Evolutionary conservation across 1,140 invertebrate genomes (phyloP), one percentile per base, ranked within the genome.

Genomic region (Bicyclus anynana): DNA sequence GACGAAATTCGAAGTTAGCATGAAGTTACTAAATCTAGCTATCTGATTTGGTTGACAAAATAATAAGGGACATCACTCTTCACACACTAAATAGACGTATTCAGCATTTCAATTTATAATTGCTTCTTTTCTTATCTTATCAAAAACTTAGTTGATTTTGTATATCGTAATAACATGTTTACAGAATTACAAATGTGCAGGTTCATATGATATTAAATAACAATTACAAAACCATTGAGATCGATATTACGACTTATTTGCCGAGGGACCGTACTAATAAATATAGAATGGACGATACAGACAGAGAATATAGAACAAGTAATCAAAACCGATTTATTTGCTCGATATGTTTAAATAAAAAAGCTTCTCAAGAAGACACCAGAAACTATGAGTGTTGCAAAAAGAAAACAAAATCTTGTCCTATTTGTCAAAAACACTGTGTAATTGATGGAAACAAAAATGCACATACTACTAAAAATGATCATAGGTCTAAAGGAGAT

Each of bases 341-440:
- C 55, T 77, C 75, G 9, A 70, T 80, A 7, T 83, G 80, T 57
- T 59, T 80, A 7, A 82, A 78, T 44, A 59, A 55, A 52, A 75
- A 68, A 29, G 37, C 58, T 0, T 62, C 52, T 46, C 54, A 62
- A 49, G 65, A 69, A 38, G 46, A 46, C n/a, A 47, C 9, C 12
- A 56, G 35, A 33, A 59, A 51, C 46, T 16, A 48, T 7, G 67
- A 70, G 47, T 52, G 57, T 9, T 53, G 52, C 48, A 65, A 69
- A 60, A 55, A 49, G 33, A 65, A 61, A 38, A 56, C 66, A 0
- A 74, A 67, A 61, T 69, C 65, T 0, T 83, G 76, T 54, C 75
- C 74, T 0, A 60, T 76, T 21, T 84, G 78, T 49, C 58, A 66
- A 7, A 68, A 63, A 38, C 56, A 6, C 9, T 60, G 56, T 18